A percentile compares a stretch with the other conserved stretches of the same genome.
These are phyloP conservation scores for Sphenopsis melanotis DNA, from an alignment of 2,797 vertebrate genomes.

Conservation along the genomic window DNA sequence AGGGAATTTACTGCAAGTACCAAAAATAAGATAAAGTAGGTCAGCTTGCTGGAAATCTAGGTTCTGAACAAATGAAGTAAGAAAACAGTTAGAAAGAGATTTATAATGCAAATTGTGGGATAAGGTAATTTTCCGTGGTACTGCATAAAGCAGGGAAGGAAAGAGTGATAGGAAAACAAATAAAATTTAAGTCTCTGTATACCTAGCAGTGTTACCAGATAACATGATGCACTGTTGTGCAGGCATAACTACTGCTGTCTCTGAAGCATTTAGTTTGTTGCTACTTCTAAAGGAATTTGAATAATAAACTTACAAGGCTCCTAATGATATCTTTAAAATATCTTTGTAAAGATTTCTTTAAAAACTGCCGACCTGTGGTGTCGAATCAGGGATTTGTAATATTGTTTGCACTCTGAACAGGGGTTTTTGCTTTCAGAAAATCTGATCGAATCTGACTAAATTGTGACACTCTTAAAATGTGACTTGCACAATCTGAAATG, in stretches of 20 bases:
- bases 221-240: not conserved
- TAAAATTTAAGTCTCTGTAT: not conserved
- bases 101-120: not conserved
- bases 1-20: constrained; percentile 44
- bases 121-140: not conserved
- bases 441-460: not conserved
- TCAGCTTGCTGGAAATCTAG: constrained; percentile 47
- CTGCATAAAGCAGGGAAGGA: not conserved
- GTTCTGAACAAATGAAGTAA: constrained; percentile 22
- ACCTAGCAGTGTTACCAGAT: not conserved
- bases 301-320: not conserved
- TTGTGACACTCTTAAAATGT: not conserved
- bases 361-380: not conserved
- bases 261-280: not conserved
- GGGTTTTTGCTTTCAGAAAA: not conserved
- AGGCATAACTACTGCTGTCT: not conserved
- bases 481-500: not conserved
- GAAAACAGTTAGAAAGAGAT: not conserved
- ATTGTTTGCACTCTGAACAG: not conserved
- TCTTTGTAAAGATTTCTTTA: not conserved
- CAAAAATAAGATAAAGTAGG: constrained; percentile 61
- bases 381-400: not conserved
- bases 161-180: not conserved
- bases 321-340: not conserved
- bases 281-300: not conserved